Evolutionary conservation across 2,888 invertebrate species (phyloP).

Genomic region (Cataglyphis rosenhaueri): DNA sequence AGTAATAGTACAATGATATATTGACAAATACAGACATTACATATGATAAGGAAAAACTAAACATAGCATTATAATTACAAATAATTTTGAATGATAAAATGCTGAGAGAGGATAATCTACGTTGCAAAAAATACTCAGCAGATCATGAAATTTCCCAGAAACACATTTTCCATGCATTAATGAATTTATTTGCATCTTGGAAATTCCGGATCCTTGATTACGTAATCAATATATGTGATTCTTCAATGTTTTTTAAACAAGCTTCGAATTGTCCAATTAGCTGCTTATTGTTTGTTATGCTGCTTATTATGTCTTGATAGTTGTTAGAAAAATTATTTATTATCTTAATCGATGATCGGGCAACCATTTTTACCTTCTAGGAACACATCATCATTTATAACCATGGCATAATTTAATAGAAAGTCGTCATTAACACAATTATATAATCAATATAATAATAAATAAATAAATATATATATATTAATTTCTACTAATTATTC

Average conservation of each 20-base stretch:
- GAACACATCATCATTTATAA: not conserved
- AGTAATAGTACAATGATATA: no score
- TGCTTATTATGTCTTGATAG: not conserved
- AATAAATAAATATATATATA: no score
- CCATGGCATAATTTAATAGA: conserved; percentile 19
- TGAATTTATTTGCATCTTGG: conserved; percentile 57
- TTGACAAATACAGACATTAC: no score
- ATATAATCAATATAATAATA: not conserved
- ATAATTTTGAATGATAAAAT: not conserved
- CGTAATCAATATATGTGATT: conserved; percentile 55
- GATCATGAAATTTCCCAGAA: conserved; percentile 23
- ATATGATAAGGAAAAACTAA: no score
- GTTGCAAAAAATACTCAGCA: not conserved
- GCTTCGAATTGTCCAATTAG: conserved; percentile 9
- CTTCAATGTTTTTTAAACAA: conserved; percentile 28
- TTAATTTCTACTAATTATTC: not conserved
- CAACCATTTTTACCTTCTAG: not conserved
- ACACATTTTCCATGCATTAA: conserved; percentile 47
- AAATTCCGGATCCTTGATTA: conserved; percentile 63
- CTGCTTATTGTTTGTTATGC: not conserved
- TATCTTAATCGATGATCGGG: not conserved
- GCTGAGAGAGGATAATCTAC: not conserved
- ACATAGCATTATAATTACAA: not conserved
- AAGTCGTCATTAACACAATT: not conserved
- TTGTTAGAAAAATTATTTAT: not conserved